Evolutionary conservation across 2,888 invertebrate species (phyloP).

Genomic region (Micoletzkya japonica): DNA sequence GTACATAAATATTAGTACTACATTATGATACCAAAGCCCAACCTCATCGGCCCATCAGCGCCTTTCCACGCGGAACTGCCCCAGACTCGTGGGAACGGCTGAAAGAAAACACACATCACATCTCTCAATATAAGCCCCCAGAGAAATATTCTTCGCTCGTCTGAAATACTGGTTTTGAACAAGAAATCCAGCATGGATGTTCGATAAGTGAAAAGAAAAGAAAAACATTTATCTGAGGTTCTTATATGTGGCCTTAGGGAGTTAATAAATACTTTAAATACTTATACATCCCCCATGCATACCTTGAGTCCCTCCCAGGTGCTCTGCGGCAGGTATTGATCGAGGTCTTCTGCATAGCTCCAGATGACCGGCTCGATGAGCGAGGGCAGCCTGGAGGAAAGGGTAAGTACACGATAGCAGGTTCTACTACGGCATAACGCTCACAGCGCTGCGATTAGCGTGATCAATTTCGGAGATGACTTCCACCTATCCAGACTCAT

Average conservation of each 20-base stretch:
- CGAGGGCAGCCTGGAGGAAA: slow-evolving; percentile 21
- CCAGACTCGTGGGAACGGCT: slow-evolving; percentile 75
- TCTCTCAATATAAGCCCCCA: neutral
- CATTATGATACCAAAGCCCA: slow-evolving; percentile 1
- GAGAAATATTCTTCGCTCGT: neutral
- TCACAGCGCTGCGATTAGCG: no score
- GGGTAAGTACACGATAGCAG: no score
- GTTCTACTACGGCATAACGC: no score
- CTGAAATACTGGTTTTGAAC: no score
- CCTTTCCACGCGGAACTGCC: slow-evolving; percentile 78
- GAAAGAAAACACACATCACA: slow-evolving; percentile 14
- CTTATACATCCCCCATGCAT: slow-evolving; percentile 5
- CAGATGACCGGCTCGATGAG: slow-evolving; percentile 60
- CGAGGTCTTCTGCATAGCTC: slow-evolving; percentile 62
- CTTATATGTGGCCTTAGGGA: no score
- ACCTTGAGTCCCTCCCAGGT: slow-evolving; percentile 70
- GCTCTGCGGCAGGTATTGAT: slow-evolving; percentile 54
- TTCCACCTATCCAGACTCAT: no score
- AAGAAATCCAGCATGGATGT: no score
- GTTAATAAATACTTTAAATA: no score
- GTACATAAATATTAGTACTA: neutral
- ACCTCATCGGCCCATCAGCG: slow-evolving; percentile 66
- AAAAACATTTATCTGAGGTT: no score
- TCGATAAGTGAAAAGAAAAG: neutral
- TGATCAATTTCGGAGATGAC: no score